phyloP scores from a whole-genome alignment of 2,113 vertebrate species.

The Sialia sialis region DNA sequence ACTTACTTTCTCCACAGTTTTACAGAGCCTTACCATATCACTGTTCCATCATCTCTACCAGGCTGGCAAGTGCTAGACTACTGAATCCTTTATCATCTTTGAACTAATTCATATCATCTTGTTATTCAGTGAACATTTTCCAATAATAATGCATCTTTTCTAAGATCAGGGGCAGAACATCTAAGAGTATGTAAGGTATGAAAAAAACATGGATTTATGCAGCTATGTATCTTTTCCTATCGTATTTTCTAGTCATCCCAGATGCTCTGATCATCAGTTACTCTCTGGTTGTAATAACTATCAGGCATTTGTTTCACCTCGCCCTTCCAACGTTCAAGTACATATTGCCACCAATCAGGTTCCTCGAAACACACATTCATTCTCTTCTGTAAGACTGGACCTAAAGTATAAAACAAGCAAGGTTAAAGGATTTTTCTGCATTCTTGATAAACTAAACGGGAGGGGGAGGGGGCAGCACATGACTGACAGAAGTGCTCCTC shows the following conservation, averaged over 20 bases:
- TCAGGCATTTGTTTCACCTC: neutral
- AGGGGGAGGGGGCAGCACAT: accelerated
- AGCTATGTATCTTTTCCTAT: neutral
- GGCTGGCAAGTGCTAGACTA: neutral
- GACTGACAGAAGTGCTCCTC: neutral
- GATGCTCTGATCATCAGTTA: neutral
- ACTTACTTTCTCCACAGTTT: neutral
- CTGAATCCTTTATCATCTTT: neutral
- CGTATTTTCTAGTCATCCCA: neutral
- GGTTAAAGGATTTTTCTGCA: neutral
- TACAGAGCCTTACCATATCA: neutral
- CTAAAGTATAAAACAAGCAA: neutral
- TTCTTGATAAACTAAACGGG: neutral
- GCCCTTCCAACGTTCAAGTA: accelerated
- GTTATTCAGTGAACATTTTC: neutral
- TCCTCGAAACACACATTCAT: neutral
- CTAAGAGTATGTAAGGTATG: neutral
- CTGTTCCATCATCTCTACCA: neutral
- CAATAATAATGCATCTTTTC: neutral
- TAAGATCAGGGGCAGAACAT: neutral
- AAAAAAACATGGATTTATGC: neutral
- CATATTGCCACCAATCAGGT: neutral
- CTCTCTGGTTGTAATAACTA: neutral
- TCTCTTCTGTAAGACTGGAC: neutral
- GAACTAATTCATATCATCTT: neutral